Evolutionary conservation across 2,113 vertebrate species (phyloP), one percentile per base, ranked within the genome.

Genomic region (Dipodomys merriami): DNA sequence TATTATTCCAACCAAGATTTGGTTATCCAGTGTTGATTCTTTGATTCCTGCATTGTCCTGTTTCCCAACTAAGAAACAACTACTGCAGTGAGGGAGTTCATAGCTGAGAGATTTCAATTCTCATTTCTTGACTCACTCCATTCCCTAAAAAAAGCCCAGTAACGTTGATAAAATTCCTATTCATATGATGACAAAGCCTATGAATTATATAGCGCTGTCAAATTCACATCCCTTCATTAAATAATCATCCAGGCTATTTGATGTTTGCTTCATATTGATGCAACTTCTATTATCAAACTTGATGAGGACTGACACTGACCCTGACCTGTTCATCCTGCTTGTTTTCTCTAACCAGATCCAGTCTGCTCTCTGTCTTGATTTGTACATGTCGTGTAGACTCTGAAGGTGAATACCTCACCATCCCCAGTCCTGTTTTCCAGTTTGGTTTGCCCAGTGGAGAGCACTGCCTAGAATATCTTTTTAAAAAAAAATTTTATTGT

Each of bases 11-110:
- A 7, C 46, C 22, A n/a, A 91, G 25, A 74, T 68, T 62, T 49
- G 46, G 2, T 62, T 22, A 80, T 5, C 12, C 5, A 9, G 12
- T 30, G 16, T 20, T 76, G n/a, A 77, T 57, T 81, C 62, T n/a
- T 39, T 69, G 33, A 33, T 5, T 83, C 67, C 8, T n/a, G 53
- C 33, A 64, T 35, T 35, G 3, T 53, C 29, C 27, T 30, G 76
- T 86, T 49, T 8, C 68, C 8, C n/a, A 65, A 57, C 8, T 72
- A 15, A 92, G 68, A 85, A 95, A 57, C 9, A 22, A 35, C 10
- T 49, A 33, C 16, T 7, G 18, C 10, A 0, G 2, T 27, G 60
- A 4, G 23, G 4, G 0, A 22, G 7, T 9, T 7, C 6, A 73
- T 46, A 27, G 39, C 16, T 60, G 39, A 46, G 72, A 65, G 23